Evolutionary conservation across 2,797 vertebrate species (phyloP).

Genomic region (Merluccius polli): DNA sequence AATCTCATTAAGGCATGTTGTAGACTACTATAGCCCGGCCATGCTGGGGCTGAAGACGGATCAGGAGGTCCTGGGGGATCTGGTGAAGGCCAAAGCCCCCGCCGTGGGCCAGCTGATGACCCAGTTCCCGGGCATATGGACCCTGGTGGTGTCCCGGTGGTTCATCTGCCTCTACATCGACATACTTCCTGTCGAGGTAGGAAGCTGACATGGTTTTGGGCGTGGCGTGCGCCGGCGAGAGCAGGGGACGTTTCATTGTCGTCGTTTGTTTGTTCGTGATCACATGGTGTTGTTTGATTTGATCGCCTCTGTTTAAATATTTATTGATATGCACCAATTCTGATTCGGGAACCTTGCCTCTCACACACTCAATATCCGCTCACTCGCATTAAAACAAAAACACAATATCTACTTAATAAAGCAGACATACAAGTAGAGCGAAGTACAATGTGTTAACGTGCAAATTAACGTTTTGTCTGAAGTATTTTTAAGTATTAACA

Average conservation of each 20-base stretch:
- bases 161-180: slow-evolving; percentile 97
- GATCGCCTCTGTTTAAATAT: background rate
- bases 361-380: background rate
- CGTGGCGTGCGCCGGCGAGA: background rate
- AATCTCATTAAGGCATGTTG: slow-evolving; percentile 11
- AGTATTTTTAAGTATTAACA: background rate
- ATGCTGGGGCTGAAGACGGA: slow-evolving; percentile 93
- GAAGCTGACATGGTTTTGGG: background rate
- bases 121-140: slow-evolving; percentile 85
- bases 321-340: background rate
- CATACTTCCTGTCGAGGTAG: slow-evolving; percentile 90
- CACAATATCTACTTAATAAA: background rate
- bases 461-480: background rate
- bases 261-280: background rate
- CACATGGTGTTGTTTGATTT: background rate
- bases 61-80: slow-evolving; percentile 90
- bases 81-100: slow-evolving; percentile 86
- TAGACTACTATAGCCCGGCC: slow-evolving; percentile 87
- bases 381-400: background rate
- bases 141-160: slow-evolving; percentile 90
- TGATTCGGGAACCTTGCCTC: too few relatives aligned
- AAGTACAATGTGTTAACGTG: background rate
- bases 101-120: slow-evolving; percentile 86
- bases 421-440: background rate
- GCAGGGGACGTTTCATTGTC: background rate